Evolutionary conservation across 1,140 invertebrate species (phyloP).

Genomic region (Zeugodacus cucurbitae): DNA sequence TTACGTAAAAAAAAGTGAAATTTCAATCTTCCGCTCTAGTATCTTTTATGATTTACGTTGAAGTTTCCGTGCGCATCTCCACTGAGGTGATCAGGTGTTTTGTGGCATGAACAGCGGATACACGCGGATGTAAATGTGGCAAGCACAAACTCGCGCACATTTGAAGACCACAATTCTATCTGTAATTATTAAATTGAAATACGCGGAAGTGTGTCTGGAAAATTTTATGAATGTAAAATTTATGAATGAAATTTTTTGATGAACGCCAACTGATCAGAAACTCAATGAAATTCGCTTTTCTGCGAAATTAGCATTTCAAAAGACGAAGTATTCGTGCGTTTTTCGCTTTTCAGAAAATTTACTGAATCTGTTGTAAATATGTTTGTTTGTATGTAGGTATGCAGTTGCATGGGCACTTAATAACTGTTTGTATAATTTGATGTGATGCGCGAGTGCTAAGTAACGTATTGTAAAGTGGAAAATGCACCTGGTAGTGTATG

Average conservation of each 20-base stretch:
- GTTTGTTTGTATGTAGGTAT: not conserved
- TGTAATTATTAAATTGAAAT: constrained; percentile 3
- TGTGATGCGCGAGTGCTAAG: no score
- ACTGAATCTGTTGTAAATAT: not conserved
- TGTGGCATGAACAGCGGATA: not conserved
- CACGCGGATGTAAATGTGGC: no score
- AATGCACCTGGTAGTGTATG: no score
- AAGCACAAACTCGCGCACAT: no score
- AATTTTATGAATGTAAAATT: constrained; percentile 20
- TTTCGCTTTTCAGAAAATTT: no score
- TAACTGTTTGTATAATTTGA: no score
- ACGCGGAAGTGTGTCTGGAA: constrained; percentile 37
- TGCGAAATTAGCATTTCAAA: not conserved
- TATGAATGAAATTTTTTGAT: constrained; percentile 8
- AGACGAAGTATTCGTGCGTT: no score
- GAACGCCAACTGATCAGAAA: not conserved
- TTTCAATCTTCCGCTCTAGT: not conserved
- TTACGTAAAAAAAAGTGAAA: not conserved
- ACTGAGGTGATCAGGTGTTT: not conserved
- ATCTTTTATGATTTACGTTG: not conserved
- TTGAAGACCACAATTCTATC: not conserved
- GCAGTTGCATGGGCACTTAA: no score
- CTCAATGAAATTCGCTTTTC: constrained; percentile 23
- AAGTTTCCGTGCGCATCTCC: not conserved
- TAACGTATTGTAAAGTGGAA: no score